Evolutionary conservation across 1,140 invertebrate species (phyloP).

Genomic region (Diorhabda elongata): DNA sequence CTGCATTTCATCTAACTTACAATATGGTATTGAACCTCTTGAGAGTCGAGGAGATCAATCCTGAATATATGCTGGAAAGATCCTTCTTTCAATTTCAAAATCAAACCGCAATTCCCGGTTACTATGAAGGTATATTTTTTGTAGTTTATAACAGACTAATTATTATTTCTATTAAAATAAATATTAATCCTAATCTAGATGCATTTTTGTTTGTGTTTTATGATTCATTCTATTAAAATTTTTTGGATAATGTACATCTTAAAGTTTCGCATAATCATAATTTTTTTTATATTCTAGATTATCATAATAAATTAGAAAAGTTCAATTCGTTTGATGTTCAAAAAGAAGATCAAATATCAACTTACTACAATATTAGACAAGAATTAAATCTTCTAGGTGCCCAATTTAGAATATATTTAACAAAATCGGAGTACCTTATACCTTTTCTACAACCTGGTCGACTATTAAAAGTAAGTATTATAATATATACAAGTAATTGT

Average conservation of each 20-base stretch:
- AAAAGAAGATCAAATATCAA: constrained; percentile 72
- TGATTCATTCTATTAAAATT: no score
- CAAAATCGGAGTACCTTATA: constrained; percentile 81
- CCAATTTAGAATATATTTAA: constrained; percentile 76
- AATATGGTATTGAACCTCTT: constrained; percentile 99
- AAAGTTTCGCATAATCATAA: background rate
- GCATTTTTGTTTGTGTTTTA: no score
- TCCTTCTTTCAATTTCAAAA: constrained; percentile 99
- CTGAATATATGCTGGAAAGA: constrained; percentile 97
- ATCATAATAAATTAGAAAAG: constrained; percentile 66
- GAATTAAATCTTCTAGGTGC: constrained; percentile 71
- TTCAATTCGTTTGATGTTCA: constrained; percentile 62
- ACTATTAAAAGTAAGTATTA: constrained; percentile 71
- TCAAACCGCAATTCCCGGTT: constrained; percentile 86
- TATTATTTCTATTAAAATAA: no score
- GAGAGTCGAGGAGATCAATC: constrained; percentile 97
- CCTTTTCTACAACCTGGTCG: constrained; percentile 93
- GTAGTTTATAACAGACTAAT: background rate
- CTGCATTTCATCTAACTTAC: constrained; percentile 98
- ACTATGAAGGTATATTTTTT: constrained; percentile 72
- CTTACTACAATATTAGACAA: constrained; percentile 81
- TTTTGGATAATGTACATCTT: no score
- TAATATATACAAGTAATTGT: background rate
- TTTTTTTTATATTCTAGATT: constrained; percentile 53
- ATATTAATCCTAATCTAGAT: no score